Evolutionary conservation across 2,113 vertebrate species (phyloP).

Genomic region (human): GRCh38 chr6:134912501-134913000

Average conservation of each 20-base stretch:
- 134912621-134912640: not conserved
- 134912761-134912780: not conserved
- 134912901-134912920: not conserved
- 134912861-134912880: not conserved
- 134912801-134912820: not conserved
- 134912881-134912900: not conserved
- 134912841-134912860: not conserved
- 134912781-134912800: not conserved
- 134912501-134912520: not conserved
- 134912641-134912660: not conserved
- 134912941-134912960: not conserved
- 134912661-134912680: not conserved
- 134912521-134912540: not conserved
- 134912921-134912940: not conserved
- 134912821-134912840: not conserved
- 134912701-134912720: not conserved
- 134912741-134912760: not conserved
- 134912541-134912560: not conserved
- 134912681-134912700: not conserved
- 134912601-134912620: not conserved
- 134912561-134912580: not conserved
- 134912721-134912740: not conserved
- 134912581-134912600: not conserved
- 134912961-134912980: slow-evolving; percentile 17
- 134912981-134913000: not conserved